Base-by-base conservation (phyloP, 2,888 invertebrate genomes). In the Alitta virens region DNA sequence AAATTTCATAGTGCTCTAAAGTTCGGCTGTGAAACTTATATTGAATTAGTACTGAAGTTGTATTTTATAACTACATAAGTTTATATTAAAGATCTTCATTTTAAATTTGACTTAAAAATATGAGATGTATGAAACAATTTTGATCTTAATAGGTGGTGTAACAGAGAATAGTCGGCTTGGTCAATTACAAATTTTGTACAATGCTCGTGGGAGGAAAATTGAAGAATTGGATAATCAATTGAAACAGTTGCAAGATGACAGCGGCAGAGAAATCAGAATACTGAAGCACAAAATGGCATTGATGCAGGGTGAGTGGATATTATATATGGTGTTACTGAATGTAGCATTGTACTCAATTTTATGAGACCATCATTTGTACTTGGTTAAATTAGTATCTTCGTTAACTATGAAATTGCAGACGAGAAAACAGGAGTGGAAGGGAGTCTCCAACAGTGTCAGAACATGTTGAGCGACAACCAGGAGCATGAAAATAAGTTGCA, bases 111-210 rank as follows among this genome's bases (percentile, higher is more conserved):
- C n/a, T n/a, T n/a, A n/a, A n/a, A n/a, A n/a, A n/a, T n/a, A n/a
- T n/a, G n/a, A n/a, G n/a, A n/a, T n/a, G n/a, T n/a, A n/a, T n/a
- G n/a, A n/a, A n/a, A n/a, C n/a, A n/a, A n/a, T n/a, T n/a, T n/a
- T n/a, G n/a, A n/a, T n/a, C n/a, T n/a, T n/a, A n/a, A n/a, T n/a
- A 63, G 66, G 43, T 50, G 66, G 66, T 1, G 52, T 43, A 2
- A 26, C 51, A 27, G 63, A 64, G 16, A 43, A 43, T 3, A 69
- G 71, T 38, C 73, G 75, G 56, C 40, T 73, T 21, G 71, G 71
- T 14, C 79, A 80, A 69, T 68, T 80, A 25, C 74, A 77, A 68
- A 74, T 78, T 18, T 62, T 80, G 62, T 79, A 80, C 69, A 68
- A 73, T 59, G 77, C 79, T 0, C 65, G 79, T n/a, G 79, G 77